Percentiles rank a stretch among this genome's conserved stretches.
Evolutionary conservation across 1,140 invertebrate genomes (phyloP).

Genomic region (Teleogryllus occipitalis): DNA sequence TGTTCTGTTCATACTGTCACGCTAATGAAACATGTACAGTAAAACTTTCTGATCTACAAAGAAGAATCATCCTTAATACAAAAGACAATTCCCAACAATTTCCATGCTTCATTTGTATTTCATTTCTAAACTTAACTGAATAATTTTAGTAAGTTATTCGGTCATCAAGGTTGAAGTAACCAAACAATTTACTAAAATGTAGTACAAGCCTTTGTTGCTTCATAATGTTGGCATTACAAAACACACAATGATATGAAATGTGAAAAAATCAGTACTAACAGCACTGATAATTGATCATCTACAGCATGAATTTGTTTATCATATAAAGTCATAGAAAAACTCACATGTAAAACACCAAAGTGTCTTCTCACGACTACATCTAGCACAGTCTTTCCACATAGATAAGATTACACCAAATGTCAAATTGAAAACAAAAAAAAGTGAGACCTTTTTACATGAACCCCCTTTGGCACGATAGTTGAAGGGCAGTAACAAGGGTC

Average conservation of each 20-base stretch:
- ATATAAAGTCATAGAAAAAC: slow-evolving; percentile 33
- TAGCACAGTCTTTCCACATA: slow-evolving; percentile 47
- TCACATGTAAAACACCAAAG: slow-evolving; percentile 25
- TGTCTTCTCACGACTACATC: slow-evolving; percentile 31
- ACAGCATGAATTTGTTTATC: slow-evolving; percentile 11
- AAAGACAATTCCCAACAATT: not conserved
- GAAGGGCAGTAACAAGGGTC: slow-evolving; percentile 19
- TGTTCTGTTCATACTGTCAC: not conserved
- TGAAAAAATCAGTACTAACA: not conserved
- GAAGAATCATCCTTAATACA: not conserved
- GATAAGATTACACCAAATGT: slow-evolving; percentile 41
- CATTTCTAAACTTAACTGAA: not conserved
- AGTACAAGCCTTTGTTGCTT: not conserved
- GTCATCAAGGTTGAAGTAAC: not conserved
- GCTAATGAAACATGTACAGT: slow-evolving; percentile 7
- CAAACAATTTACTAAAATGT: not conserved
- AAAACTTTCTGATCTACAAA: not conserved
- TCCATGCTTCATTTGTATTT: not conserved
- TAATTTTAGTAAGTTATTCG: not conserved
- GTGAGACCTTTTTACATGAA: slow-evolving; percentile 26
- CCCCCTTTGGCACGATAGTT: slow-evolving; percentile 2
- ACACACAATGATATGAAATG: not conserved
- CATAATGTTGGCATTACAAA: not conserved
- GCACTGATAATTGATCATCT: slow-evolving; percentile 8
- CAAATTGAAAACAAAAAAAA: slow-evolving; percentile 26